Evolutionary conservation across 2,797 vertebrate genomes (phyloP), one percentile per base, ranked within the genome.

Genomic region (Tokudaia tokunoshimensis): DNA sequence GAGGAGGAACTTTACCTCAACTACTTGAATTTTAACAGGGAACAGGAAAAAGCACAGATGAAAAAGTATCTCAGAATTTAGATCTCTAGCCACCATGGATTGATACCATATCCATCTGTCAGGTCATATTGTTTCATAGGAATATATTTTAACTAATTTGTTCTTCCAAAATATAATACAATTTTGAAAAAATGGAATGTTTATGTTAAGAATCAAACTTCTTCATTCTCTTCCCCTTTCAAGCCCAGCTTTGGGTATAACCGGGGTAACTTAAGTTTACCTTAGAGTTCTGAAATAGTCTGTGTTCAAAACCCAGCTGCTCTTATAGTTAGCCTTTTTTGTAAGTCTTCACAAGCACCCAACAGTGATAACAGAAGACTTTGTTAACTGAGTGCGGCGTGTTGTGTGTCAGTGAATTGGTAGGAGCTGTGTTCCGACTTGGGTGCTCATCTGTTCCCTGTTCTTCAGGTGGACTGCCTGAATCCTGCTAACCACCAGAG

Each of bases 401-500:
- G 72, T 47, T 37, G 10, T 75, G 2, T 19, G 12, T 75, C 55
- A 4, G 0, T 9, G 55, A 24, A 0, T 1, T 10, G 74, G n/a
- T 20, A 9, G 26, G 55, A 22, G 15, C 22, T 24, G 17, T n/a
- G 3, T 29, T 37, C 3, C 0, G 6, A 17, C 41, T 74, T 8
- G 3, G 41, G 84, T 86, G 82, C 94, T 97, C 19, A 61, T 31
- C 26, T 83, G 17, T 61, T 52, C 31, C 75, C 95, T 97, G 79
- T 98, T 92, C 98, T 97, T 14, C 96, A 99, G 99, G 98, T 99
- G 98, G 99, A 99, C 98, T 99, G 99, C 92, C 98, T 99, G 97
- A 99, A 98, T 96, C 99, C 99, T 2, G 96, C 98, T 95, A 99
- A 99, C 98, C 99, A 99, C 96, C 99, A 99, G 98, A 98, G 99